Base-by-base conservation (phyloP, 2,113 vertebrate species). In the Mormyrus lacerda region DNA sequence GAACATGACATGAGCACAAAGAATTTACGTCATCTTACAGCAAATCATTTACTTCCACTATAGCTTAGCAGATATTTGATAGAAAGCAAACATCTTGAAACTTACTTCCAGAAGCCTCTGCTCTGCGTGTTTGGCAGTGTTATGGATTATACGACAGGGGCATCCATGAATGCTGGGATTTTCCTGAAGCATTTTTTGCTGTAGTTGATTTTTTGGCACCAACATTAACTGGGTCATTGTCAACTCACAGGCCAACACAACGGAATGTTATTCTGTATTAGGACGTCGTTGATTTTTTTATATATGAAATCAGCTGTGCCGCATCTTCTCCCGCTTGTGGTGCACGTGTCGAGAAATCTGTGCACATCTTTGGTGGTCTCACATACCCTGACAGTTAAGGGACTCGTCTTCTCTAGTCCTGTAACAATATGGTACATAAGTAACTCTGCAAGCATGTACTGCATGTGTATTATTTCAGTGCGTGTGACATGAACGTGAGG, bases 291-390 rank as follows among this genome's bases (percentile, higher is more conserved):
- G 5, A 88, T 73, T 61, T 73, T 73, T 47, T 21, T 10, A 21
- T 13, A 88, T 9, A 88, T 88, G 8, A 88, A 44, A 24, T 88
- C 61, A 88, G 87, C 58, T 88, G 87, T 88, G 21, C 87, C 87
- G 73, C 87, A 88, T 8, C 42, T 88, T 24, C 2, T 39, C 13
- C 58, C 35, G 11, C 44, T 45, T 42, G 35, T 69, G 10, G 27
- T 42, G 4, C 73, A 79, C 15, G 42, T 79, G 31, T 19, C 13
- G 3, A 65, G 31, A n/a, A 88, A 73, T 19, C 39, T 24, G 27
- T 88, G 87, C 21, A 88, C 87, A 42, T 73, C 61, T 73, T 88
- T 73, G 53, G 4, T 88, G 24, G 19, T 53, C 13, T 44, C 39
- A 88, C 21, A 88, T 65, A 88, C 21, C 35, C 17, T 15, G 17